Percentiles rank a stretch among this genome's conserved stretches.
Evolutionary conservation across 2,888 invertebrate genomes (phyloP).

Genomic region (Leptinotarsa peninsularis): DNA sequence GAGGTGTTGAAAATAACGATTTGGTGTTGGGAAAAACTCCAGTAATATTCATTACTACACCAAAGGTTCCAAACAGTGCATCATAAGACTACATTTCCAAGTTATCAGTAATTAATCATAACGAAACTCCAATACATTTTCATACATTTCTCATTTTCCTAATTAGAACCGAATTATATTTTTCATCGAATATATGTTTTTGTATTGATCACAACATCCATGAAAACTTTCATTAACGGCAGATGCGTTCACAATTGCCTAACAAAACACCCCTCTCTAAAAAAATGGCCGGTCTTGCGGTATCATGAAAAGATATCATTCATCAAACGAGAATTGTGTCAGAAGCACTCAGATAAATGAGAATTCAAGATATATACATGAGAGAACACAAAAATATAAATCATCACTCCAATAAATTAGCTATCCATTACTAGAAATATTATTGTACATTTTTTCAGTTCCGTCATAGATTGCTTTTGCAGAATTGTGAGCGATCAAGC

Average conservation of each 20-base stretch:
- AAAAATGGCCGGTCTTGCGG: neutral
- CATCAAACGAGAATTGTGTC: conserved; percentile 12
- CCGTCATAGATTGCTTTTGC: neutral
- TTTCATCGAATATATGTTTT: neutral
- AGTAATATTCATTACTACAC: no score
- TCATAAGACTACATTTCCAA: no score
- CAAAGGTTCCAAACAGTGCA: no score
- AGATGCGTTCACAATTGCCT: neutral
- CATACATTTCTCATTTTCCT: neutral
- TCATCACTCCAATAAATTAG: conserved; percentile 14
- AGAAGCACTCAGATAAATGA: conserved; percentile 5
- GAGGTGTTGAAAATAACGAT: no score
- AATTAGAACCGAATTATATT: neutral
- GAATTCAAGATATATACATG: conserved; percentile 7
- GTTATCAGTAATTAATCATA: no score
- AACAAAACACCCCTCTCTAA: neutral
- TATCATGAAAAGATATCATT: conserved; percentile 4
- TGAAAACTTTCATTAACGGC: neutral
- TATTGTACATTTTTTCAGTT: conserved; percentile 8
- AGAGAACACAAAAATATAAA: conserved; percentile 7
- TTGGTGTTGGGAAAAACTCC: no score
- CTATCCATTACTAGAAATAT: conserved; percentile 10
- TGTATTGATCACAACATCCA: neutral
- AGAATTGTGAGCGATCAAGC: neutral
- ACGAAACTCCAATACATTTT: neutral